Base-by-base conservation (phyloP, 2,888 invertebrate species). In the Rhorus exstirpatorius region DNA sequence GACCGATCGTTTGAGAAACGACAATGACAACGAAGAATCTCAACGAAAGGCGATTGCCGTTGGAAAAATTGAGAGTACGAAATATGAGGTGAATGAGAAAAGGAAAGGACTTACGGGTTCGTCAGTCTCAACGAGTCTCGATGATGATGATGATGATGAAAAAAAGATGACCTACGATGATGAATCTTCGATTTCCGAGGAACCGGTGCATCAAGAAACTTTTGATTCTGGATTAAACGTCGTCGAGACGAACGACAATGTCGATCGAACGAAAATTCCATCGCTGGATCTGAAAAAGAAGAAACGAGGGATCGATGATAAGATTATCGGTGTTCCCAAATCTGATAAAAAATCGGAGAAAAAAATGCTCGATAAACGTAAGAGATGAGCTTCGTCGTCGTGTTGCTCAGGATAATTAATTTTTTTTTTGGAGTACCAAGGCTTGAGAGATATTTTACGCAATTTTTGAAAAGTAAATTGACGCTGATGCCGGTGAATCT, bases 131-230 rank as follows among this genome's bases (percentile, higher is more conserved):
- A n/a, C 31, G 31, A 71, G 12, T 46, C 26, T 38, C 6, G 17
- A 46, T 38, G 41, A 63, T 17, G 63, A 53, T n/a, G 21, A 58
- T 44, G 26, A n/a, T 44, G n/a, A 12, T 6, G 44, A 41, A 17
- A 41, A 70, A 70, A 24, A 3, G 6, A 3, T 12, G 10, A 55
- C 1, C 0, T n/a, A n/a, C 26, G 55, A 44, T n/a, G 41, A 68
- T 0, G 26, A 63, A 24, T 26, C 53, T 49, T 75, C 63, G 1
- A 21, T 19, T 41, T 41, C 63, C 19, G 53, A 68, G 41, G 53
- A 49, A 8, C 41, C 44, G 21, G 10, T 4, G 1, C 8, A 41
- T 7, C 53, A 41, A 19, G n/a, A 38, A 31, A 19, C 21, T 31
- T 0, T 4, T 7, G 17, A 26, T n/a, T 17, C 63, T 49, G 53